These are phyloP conservation scores for Pandemis corylana DNA, from an alignment of 2,888 invertebrate species.

Conservation along the genomic window DNA sequence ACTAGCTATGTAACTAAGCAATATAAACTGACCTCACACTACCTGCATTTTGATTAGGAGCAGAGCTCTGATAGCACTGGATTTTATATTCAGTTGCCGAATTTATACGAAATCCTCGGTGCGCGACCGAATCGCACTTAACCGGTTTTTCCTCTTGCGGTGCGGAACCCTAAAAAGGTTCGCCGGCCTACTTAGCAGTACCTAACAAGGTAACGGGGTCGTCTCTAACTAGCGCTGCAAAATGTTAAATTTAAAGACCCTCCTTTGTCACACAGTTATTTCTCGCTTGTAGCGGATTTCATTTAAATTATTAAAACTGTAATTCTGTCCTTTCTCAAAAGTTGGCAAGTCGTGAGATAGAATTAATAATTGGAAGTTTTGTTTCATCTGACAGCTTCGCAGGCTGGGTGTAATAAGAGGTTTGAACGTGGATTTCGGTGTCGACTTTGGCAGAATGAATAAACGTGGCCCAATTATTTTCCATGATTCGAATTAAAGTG, in stretches of 20 bases:
- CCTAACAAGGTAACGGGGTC: conserved; percentile 54
- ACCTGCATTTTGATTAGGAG: too few species aligned
- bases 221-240: conserved; percentile 60
- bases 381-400: conserved; percentile 24
- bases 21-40: too few species aligned
- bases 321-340: conserved; percentile 52
- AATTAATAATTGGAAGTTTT: conserved; percentile 44
- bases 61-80: too few species aligned
- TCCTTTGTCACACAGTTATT: conserved; percentile 63
- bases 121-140: too few species aligned
- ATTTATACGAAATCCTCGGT: too few species aligned
- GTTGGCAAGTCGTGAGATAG: conserved; percentile 35
- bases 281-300: conserved; percentile 52
- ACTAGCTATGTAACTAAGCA: too few species aligned
- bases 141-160: too few species aligned
- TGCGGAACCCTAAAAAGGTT: too few species aligned
- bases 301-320: conserved; percentile 62
- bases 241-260: conserved; percentile 74
- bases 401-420: not conserved
- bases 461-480: not conserved
- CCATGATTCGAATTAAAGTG: not conserved
- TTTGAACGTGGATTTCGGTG: conserved; percentile 7
- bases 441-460: conserved; percentile 8
- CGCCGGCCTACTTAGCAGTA: too few species aligned
- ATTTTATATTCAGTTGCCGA: too few species aligned